Conservation (phyloP, 2,888 invertebrate genomes). For the Eupithecia subumbrata region DNA sequence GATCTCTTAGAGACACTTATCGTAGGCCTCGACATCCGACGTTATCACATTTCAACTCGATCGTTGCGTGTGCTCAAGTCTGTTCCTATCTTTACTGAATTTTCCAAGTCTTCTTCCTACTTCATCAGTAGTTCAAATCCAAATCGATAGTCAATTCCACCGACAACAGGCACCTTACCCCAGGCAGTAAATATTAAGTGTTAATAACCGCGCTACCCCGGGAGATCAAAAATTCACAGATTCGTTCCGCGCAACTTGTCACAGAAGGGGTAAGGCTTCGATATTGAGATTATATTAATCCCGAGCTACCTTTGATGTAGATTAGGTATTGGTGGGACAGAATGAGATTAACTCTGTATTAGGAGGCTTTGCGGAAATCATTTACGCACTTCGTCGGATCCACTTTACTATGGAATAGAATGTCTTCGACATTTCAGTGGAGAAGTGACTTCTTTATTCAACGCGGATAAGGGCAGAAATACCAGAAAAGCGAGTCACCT, state of each 20-base stretch:
- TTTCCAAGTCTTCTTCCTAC: background rate
- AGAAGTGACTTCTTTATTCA: background rate
- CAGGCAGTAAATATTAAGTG: slow-evolving; percentile 75
- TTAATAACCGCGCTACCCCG: slow-evolving; percentile 66
- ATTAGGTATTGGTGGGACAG: slow-evolving; percentile 41
- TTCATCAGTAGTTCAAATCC: background rate
- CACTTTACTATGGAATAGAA: background rate
- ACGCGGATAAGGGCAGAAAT: background rate
- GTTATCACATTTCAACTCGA: too few species aligned
- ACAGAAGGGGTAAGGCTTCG: slow-evolving; percentile 59
- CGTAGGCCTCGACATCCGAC: too few species aligned
- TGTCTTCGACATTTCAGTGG: background rate
- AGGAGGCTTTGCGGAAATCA: slow-evolving; percentile 16
- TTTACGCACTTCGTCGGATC: background rate
- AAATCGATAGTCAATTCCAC: slow-evolving; percentile 14
- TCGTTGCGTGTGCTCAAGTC: too few species aligned
- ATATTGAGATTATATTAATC: slow-evolving; percentile 48
- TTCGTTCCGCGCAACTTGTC: slow-evolving; percentile 67
- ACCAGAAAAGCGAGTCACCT: background rate
- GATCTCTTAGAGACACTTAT: too few species aligned
- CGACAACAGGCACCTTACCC: slow-evolving; percentile 33
- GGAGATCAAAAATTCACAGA: slow-evolving; percentile 75
- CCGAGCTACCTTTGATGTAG: slow-evolving; percentile 42
- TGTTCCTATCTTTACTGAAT: too few species aligned
- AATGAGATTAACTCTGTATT: slow-evolving; percentile 35